These are phyloP conservation scores for Pithys albifrons DNA, from an alignment of 2,113 vertebrate genomes.

Conservation along the genomic window DNA sequence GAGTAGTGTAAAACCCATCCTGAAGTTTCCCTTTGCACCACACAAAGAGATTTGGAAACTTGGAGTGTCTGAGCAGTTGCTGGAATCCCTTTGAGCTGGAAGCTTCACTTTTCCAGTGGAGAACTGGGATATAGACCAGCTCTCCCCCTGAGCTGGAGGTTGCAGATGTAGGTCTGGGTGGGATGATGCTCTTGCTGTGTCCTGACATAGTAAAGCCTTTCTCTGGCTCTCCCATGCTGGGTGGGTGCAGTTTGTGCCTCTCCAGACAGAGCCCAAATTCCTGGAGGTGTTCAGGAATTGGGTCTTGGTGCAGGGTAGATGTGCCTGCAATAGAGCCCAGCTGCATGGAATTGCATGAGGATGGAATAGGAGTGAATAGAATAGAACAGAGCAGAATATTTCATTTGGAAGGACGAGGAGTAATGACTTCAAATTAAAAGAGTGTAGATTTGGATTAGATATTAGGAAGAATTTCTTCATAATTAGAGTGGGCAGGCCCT, in stretches of 20 bases:
- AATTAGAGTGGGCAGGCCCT: neutral
- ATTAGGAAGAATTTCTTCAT: neutral
- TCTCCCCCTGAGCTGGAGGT: neutral
- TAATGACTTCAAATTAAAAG: neutral
- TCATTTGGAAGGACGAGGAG: neutral
- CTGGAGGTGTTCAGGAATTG: neutral
- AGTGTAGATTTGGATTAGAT: neutral
- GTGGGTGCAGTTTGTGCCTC: neutral
- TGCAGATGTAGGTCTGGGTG: accelerated
- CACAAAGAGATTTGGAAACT: neutral
- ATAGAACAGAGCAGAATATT: neutral
- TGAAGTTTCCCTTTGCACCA: neutral
- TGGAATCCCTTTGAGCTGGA: neutral
- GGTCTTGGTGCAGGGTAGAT: neutral
- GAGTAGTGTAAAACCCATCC: neutral
- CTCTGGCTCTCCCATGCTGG: neutral
- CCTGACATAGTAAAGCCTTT: accelerated
- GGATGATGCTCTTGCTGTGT: neutral
- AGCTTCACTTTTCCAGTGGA: neutral
- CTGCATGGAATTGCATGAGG: neutral
- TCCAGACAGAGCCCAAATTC: neutral
- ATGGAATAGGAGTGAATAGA: too few relatives aligned
- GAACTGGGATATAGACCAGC: neutral
- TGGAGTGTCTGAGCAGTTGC: neutral
- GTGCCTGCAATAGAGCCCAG: neutral